Base-by-base conservation (phyloP, 2,797 vertebrate genomes). In the Zenarchopterus dispar region DNA sequence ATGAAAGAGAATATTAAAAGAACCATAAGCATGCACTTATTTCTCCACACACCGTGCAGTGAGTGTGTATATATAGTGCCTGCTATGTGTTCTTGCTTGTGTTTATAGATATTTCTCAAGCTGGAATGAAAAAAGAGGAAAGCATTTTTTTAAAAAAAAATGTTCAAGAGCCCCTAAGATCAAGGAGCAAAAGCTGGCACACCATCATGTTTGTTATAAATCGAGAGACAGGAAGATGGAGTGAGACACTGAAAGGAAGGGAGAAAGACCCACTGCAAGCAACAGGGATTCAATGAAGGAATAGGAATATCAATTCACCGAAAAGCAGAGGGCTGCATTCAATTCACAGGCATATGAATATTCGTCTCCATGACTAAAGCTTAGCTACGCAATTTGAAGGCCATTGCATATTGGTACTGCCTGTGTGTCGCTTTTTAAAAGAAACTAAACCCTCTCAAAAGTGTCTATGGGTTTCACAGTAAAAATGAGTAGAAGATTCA, bases 1-100 rank as follows among this genome's bases (percentile, higher is more conserved):
- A 90, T 88, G 81, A 89, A 90, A 89, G 86, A 69, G 87, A 89
- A 91, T 90, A 80, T 85, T 88, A 86, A 89, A 87, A 61, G 84
- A 86, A 83, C 82, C 78, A 64, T 89, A 90, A 90, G 84, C 87
- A 85, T 75, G 75, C 84, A 82, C 86, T 89, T 90, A 83, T 80
- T 84, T 81, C 76, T 54, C 62, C 74, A 73, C 65, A 41, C 73
- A 62, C 51, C 41, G 50, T 70, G 61, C 48, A 68, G 64, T 47
- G 31, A 56, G 45, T 57, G 54, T 72, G 62, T 64, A 56, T 44
- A n/a, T 56, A 41, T 15, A 24, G 60, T 50, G 61, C n/a, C 24
- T 64, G 19, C 45, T 65, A 50, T 61, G 65, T 44, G 60, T 56
- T 45, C 36, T 42, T 67, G 64, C 72, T 48, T 60, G 72, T 83